phyloP scores from a whole-genome alignment of 2,113 vertebrate genomes.

The Lycaon pictus region DNA sequence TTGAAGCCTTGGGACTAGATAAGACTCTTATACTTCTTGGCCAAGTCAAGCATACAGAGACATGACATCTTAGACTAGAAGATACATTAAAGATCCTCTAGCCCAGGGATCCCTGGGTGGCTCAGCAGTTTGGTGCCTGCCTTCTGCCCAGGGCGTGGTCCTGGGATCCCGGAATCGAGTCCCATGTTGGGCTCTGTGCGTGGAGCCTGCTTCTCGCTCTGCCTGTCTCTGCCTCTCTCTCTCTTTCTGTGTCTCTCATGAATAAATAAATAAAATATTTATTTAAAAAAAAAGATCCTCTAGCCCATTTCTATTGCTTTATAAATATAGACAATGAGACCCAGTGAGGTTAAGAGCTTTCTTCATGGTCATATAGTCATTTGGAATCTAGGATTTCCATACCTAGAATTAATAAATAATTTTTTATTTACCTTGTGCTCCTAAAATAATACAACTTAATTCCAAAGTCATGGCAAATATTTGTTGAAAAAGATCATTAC shows the following conservation, averaged over 20 bases:
- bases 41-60: background rate
- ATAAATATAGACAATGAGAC: background rate
- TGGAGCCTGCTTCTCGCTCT: no score
- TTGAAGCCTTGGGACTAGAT: background rate
- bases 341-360: background rate
- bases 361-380: background rate
- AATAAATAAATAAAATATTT: no score
- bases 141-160: no score
- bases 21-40: background rate
- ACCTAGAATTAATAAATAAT: background rate
- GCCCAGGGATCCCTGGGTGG: background rate
- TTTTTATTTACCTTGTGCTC: constrained; percentile 42
- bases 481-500: constrained; percentile 63
- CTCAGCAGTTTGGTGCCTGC: no score
- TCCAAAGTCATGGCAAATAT: constrained; percentile 58
- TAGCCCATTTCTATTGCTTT: background rate
- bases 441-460: constrained; percentile 45
- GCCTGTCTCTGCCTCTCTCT: no score
- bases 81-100: background rate
- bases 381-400: background rate
- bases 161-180: no score
- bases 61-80: background rate
- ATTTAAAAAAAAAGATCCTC: background rate
- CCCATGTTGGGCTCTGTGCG: no score
- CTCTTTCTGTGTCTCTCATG: no score